Percentiles rank a stretch among this genome's conserved stretches.
Evolutionary conservation across 1,140 invertebrate genomes (phyloP).

Genomic region (Bombus cullumanus): DNA sequence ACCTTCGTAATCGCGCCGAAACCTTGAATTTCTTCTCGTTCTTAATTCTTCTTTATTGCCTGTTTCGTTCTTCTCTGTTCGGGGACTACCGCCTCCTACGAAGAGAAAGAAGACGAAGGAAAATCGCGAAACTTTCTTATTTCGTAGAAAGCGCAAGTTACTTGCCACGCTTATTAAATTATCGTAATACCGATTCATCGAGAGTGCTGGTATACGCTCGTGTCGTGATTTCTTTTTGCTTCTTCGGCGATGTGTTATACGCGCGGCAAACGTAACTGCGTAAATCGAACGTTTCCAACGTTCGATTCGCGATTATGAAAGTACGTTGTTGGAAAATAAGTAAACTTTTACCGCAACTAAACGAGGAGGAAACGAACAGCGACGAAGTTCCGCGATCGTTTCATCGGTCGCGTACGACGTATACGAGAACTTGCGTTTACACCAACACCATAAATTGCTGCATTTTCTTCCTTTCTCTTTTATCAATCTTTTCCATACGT

Average conservation of each 20-base stretch:
- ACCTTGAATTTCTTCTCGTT: not conserved
- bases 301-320: constrained; percentile 25
- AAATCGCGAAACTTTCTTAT: not conserved
- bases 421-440: not conserved
- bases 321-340: not conserved
- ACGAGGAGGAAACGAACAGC: not conserved
- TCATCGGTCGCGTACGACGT: not conserved
- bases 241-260: not conserved
- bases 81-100: too few relatives aligned
- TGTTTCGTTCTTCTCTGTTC: not conserved
- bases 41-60: too few relatives aligned
- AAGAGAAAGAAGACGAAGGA: not conserved
- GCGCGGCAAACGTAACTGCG: not conserved
- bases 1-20: not conserved
- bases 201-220: too few relatives aligned
- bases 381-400: constrained; percentile 32
- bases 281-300: constrained; percentile 9
- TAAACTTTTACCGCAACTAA: constrained; percentile 28
- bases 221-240: not conserved
- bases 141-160: constrained; percentile 24
- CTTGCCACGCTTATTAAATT: not conserved
- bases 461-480: not conserved
- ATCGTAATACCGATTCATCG: not conserved
- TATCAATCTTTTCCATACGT: not conserved
- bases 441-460: not conserved